Base-by-base conservation (phyloP, 2,113 vertebrate genomes). In the Hypocryptadius cinnamomeus region DNA sequence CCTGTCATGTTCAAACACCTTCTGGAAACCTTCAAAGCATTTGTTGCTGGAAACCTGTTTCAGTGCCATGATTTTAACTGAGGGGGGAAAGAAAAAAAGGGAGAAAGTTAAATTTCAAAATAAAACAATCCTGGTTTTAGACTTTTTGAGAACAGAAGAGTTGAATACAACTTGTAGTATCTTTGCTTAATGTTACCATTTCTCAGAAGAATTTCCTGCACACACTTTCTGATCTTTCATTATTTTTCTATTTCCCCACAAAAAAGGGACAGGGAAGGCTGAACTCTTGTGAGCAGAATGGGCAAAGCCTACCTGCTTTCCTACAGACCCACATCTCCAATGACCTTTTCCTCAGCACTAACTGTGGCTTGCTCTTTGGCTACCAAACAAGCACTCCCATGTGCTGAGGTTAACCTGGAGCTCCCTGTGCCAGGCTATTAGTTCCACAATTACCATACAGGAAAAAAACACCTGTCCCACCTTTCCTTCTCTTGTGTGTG, bases 1-100 rank as follows among this genome's bases (percentile, higher is more conserved):
- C 99, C 99, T 99, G 92, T 99, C 98, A 35, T 99, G 99, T 92
- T 99, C 99, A 87, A 98, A 99, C 31, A 99, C 99, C 92, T 99
- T 99, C 98, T 99, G 99, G 92, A 98, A 98, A n/a, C 99, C 99
- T 5, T 98, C 98, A 33, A 98, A 98, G 71, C 99, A 99, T 92
- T 98, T 99, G 96, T 98, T 99, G 96, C 98, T 99, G 66, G 99
- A 99, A 95, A 99, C 96, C 56, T 99, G 98, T 16, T 98, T 99
- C 94, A 99, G 92, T 1, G 99, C 98, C 99, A 99, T 99, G 47
- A 59, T 95, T 89, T 85, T 48, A 87, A 86, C 96, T 98, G 47
- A 5, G 17, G 5, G 25, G 28, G 57, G 37, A 51, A 11, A 48
- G 24, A 24, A 30, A 6, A 44, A 48, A 57, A 42, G 1, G 0